Conservation (phyloP, 2,797 vertebrate species). For the Manis pentadactyla region DNA sequence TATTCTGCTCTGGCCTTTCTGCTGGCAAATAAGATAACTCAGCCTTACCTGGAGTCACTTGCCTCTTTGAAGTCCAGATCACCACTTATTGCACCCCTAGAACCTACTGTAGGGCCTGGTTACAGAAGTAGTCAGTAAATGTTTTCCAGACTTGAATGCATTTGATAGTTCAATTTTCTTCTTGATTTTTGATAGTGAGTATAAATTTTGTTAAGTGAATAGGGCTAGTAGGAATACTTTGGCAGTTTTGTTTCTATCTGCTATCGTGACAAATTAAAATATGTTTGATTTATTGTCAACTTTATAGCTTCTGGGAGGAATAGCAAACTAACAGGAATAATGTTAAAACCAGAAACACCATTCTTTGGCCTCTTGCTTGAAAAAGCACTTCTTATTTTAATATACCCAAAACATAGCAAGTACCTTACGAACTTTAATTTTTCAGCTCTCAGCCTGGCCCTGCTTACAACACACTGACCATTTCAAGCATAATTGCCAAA, state of each 20-base stretch:
- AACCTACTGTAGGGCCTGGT: neutral
- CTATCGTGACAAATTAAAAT: constrained; percentile 64
- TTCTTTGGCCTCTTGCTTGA: constrained; percentile 50
- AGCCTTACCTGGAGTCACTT: neutral
- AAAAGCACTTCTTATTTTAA: constrained; percentile 39
- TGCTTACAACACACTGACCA: constrained; percentile 2
- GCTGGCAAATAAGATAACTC: neutral
- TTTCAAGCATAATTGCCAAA: neutral
- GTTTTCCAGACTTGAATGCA: neutral
- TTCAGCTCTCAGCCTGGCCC: neutral
- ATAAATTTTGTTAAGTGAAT: constrained; percentile 18
- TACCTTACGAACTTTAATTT: constrained; percentile 54
- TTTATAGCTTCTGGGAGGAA: constrained; percentile 17
- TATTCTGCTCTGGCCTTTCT: neutral
- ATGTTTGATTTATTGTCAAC: constrained; percentile 58
- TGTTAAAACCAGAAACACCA: constrained; percentile 63
- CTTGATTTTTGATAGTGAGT: neutral
- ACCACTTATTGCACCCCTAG: neutral
- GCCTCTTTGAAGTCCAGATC: neutral
- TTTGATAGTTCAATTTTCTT: constrained; percentile 16
- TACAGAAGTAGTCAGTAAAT: neutral
- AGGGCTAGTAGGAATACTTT: constrained; percentile 7
- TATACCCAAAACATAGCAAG: constrained; percentile 9
- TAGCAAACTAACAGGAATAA: constrained; percentile 58
- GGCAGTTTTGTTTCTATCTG: constrained; percentile 40